Evolutionary conservation across 2,113 vertebrate genomes (phyloP).

Genomic region (Limanda limanda): DNA sequence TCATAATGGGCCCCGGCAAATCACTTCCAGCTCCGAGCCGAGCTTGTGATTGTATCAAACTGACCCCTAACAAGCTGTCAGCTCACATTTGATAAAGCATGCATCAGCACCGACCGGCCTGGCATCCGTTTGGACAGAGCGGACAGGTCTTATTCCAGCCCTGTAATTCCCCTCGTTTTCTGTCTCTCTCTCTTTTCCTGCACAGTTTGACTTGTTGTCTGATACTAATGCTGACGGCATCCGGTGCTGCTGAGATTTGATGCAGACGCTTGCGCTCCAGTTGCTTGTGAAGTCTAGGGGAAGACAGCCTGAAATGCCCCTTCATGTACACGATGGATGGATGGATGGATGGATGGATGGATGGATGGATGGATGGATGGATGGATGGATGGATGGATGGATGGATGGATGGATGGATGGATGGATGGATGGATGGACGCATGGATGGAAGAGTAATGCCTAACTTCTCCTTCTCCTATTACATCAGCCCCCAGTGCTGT

Average conservation of each 20-base stretch:
- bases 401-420: too few relatives aligned
- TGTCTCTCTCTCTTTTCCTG: neutral
- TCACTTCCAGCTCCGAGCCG: conserved; percentile 68
- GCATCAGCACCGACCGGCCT: conserved; percentile 58
- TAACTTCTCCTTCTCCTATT: conserved; percentile 15
- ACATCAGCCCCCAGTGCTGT: conserved; percentile 28
- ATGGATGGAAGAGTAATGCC: neutral
- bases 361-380: neutral
- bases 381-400: too few relatives aligned
- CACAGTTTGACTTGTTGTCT: conserved; percentile 21
- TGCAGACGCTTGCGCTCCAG: neutral
- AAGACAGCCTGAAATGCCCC: neutral
- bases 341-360: too few relatives aligned
- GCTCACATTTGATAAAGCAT: conserved; percentile 77
- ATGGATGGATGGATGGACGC: neutral
- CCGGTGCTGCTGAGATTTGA: conserved; percentile 15
- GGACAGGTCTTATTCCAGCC: conserved; percentile 57
- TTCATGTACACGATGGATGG: neutral
- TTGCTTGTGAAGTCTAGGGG: conserved; percentile 1
- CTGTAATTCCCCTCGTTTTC: neutral
- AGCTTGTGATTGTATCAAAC: conserved; percentile 77
- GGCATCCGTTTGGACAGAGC: conserved; percentile 61
- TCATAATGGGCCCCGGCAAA: conserved; percentile 70
- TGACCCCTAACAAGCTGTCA: conserved; percentile 81
- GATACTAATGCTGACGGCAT: conserved; percentile 2